phyloP scores from a whole-genome alignment of 2,888 invertebrate genomes.

The Eulithis testata region DNA sequence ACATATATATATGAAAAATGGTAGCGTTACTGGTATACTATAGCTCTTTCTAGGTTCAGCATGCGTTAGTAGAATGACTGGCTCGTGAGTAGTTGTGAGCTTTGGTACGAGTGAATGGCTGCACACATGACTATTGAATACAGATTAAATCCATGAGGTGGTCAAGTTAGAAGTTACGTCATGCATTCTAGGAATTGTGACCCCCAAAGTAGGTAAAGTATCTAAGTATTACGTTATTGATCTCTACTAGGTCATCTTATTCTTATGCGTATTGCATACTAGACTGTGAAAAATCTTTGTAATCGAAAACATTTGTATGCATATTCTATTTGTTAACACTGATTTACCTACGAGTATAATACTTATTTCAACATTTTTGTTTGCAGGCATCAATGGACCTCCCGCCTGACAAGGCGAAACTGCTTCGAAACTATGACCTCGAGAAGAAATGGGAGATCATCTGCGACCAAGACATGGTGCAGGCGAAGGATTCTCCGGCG shows the following conservation, averaged over 20 bases:
- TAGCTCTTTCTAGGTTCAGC: not conserved
- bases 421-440: slow-evolving; percentile 97
- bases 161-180: slow-evolving; percentile 13
- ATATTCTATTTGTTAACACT: not conserved
- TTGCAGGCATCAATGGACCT: slow-evolving; percentile 99
- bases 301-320: no score
- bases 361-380: slow-evolving; percentile 23
- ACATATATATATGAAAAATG: not conserved
- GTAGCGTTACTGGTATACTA: not conserved
- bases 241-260: not conserved
- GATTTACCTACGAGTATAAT: not conserved
- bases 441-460: slow-evolving; percentile 99
- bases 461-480: slow-evolving; percentile 99
- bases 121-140: slow-evolving; percentile 10
- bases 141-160: slow-evolving; percentile 10
- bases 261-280: not conserved
- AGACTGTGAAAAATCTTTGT: not conserved
- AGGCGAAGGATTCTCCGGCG: slow-evolving; percentile 98
- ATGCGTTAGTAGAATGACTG: not conserved
- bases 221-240: not conserved
- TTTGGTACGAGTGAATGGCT: not conserved
- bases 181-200: slow-evolving; percentile 8
- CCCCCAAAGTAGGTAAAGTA: not conserved
- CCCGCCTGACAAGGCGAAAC: slow-evolving; percentile 99
- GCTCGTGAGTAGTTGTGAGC: not conserved